A percentile compares a stretch with the other conserved stretches of the same genome.
Evolutionary conservation across 2,797 vertebrate species (phyloP).

Genomic region (Sandelia bainsii): DNA sequence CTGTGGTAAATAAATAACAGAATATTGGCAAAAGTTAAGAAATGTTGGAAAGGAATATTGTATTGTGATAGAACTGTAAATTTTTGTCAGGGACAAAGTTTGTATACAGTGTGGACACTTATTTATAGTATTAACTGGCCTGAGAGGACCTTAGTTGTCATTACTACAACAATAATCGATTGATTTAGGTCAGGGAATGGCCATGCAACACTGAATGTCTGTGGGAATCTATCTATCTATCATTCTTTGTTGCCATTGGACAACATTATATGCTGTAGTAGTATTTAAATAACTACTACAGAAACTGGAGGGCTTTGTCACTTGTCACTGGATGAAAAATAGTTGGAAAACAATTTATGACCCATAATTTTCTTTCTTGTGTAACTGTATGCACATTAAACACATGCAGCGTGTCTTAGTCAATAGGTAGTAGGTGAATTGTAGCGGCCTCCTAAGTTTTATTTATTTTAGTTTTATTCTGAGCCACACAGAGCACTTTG

Average conservation of each 20-base stretch:
- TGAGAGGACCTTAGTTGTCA: too few relatives aligned
- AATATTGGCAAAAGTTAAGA: background rate
- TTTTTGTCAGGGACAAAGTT: background rate
- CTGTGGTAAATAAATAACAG: background rate
- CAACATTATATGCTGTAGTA: too few relatives aligned
- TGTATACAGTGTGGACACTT: too few relatives aligned
- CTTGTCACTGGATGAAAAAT: background rate
- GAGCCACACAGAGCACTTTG: slow-evolving; percentile 36
- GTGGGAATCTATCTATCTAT: too few relatives aligned
- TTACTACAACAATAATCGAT: too few relatives aligned
- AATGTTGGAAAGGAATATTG: slow-evolving; percentile 8
- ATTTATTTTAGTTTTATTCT: slow-evolving; percentile 33
- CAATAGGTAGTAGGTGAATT: background rate
- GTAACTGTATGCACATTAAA: slow-evolving; percentile 6
- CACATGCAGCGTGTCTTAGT: background rate
- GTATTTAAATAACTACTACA: too few relatives aligned
- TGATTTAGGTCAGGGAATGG: too few relatives aligned
- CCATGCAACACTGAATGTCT: too few relatives aligned
- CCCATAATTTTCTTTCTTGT: slow-evolving; percentile 7
- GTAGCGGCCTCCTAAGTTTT: slow-evolving; percentile 4
- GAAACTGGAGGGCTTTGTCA: too few relatives aligned
- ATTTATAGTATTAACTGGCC: too few relatives aligned
- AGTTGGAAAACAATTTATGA: slow-evolving; percentile 4
- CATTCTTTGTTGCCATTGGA: too few relatives aligned
- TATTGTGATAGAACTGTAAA: background rate